A percentile compares a stretch with the other conserved stretches of the same genome.
Evolutionary conservation across 2,113 vertebrate species (phyloP).

Genomic region (Rhizomys pruinosus): DNA sequence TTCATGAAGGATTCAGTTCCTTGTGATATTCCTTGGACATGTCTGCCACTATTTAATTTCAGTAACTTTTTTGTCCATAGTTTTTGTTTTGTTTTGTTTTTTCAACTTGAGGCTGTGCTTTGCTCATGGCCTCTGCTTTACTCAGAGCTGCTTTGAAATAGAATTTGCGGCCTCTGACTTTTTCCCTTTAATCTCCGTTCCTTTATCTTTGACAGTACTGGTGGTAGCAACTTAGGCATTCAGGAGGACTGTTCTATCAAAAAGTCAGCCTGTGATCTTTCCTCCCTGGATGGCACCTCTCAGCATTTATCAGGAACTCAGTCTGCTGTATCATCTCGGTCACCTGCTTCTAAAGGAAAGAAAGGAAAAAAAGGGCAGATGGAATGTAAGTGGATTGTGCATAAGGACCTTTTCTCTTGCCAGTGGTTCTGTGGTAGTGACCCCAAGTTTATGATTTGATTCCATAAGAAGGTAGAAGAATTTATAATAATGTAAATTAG

Average conservation of each 20-base stretch:
- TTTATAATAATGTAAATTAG: no score
- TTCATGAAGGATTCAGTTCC: neutral
- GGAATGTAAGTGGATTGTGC: constrained; percentile 82
- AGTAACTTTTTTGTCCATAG: neutral
- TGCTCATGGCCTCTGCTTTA: neutral
- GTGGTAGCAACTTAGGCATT: constrained; percentile 85
- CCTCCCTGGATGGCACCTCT: constrained; percentile 80
- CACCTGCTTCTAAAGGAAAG: constrained; percentile 89
- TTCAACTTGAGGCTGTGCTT: no score
- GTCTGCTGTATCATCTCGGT: constrained; percentile 89
- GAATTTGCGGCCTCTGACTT: neutral
- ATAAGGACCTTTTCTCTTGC: neutral
- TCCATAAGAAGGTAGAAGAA: constrained; percentile 32
- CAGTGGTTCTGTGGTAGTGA: constrained; percentile 51
- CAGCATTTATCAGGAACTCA: constrained; percentile 87
- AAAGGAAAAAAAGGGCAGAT: constrained; percentile 86
- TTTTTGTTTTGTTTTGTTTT: no score
- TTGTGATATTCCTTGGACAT: neutral
- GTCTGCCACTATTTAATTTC: neutral
- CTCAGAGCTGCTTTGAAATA: neutral
- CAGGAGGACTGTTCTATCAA: constrained; percentile 88
- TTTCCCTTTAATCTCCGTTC: neutral
- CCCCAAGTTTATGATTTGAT: constrained; percentile 51
- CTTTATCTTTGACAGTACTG: constrained; percentile 74
- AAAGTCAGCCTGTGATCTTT: constrained; percentile 85